Conservation (phyloP, 2,113 vertebrate species). For the Tapirus terrestris region DNA sequence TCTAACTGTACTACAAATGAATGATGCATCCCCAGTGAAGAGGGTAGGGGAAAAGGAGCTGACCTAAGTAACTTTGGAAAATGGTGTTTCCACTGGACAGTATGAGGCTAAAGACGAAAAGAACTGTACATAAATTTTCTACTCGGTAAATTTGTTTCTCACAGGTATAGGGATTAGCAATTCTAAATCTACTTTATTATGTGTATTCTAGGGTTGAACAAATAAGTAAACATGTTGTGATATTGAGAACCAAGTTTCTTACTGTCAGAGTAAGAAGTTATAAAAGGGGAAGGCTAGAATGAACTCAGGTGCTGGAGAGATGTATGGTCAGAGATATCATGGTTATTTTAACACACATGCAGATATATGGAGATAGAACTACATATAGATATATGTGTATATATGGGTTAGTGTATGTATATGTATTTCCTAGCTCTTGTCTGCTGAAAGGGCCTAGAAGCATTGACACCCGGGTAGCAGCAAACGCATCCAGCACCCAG, state of each 20-base stretch:
- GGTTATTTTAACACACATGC: neutral
- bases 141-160: neutral
- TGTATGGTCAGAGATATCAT: neutral
- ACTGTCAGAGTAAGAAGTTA: neutral
- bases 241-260: neutral
- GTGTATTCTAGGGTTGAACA: neutral
- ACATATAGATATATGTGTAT: neutral
- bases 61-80: neutral
- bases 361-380: neutral
- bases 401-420: neutral
- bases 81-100: neutral
- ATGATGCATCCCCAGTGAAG: neutral
- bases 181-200: neutral
- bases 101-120: neutral
- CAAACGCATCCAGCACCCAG: neutral
- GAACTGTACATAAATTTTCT: neutral
- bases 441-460: neutral
- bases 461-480: neutral
- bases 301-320: neutral
- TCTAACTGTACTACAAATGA: neutral
- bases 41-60: neutral
- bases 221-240: neutral
- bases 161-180: neutral
- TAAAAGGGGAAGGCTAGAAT: neutral
- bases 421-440: neutral